Evolutionary conservation across 2,113 vertebrate genomes (phyloP).

Genomic region (Saguinus imperator): DNA sequence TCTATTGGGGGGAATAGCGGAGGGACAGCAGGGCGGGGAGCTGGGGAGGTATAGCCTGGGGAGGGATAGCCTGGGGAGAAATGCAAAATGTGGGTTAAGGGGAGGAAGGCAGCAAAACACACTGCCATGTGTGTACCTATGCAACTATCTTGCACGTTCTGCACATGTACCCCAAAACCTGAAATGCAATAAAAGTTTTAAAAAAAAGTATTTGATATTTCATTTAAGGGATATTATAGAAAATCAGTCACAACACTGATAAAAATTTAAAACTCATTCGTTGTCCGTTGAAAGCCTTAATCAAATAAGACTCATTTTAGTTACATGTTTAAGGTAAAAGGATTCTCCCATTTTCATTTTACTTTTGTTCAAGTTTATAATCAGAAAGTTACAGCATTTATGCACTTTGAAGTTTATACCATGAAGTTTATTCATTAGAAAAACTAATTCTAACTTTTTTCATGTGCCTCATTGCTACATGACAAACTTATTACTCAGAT

Average conservation of each 20-base stretch:
- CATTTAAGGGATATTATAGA: constrained; percentile 1
- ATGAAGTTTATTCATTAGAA: not conserved
- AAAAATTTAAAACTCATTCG: constrained; percentile 40
- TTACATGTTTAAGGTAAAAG: not conserved
- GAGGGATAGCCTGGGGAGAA: too few relatives aligned
- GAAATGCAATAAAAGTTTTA: too few relatives aligned
- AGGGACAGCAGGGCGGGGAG: too few relatives aligned
- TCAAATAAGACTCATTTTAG: constrained; percentile 19
- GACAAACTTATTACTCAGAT: not conserved
- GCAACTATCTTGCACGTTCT: too few relatives aligned
- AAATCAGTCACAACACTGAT: constrained; percentile 31
- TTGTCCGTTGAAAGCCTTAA: constrained; percentile 23
- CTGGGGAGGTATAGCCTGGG: too few relatives aligned
- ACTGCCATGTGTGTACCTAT: too few relatives aligned
- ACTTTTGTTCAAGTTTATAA: constrained; percentile 41
- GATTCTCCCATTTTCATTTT: constrained; percentile 17
- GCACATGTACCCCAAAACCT: too few relatives aligned
- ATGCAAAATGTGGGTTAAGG: too few relatives aligned
- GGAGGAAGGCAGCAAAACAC: too few relatives aligned
- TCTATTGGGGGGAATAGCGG: too few relatives aligned
- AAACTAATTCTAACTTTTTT: too few relatives aligned
- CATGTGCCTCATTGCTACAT: too few relatives aligned
- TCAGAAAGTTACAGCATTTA: constrained; percentile 13
- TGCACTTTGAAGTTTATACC: not conserved
- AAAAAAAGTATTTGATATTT: not conserved